A percentile compares a stretch with the other conserved stretches of the same genome.
These are phyloP conservation scores for Loriculus beryllinus DNA, from an alignment of 2,797 vertebrate genomes.

Conservation along the genomic window DNA sequence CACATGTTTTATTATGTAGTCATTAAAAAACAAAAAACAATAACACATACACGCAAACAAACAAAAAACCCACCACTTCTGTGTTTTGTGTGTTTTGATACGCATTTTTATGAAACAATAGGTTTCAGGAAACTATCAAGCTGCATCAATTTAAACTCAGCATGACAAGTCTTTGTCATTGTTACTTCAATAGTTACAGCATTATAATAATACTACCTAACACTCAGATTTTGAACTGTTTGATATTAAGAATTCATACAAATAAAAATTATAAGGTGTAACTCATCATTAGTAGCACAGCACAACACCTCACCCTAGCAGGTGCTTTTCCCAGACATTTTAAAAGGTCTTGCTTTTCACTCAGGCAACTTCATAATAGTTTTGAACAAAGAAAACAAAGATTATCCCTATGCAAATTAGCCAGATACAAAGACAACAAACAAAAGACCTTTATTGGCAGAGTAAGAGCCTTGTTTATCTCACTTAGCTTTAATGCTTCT, in stretches of 20 bases:
- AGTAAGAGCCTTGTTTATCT: neutral
- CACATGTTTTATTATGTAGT: neutral
- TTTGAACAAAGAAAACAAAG: neutral
- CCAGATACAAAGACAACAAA: neutral
- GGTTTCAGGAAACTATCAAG: neutral
- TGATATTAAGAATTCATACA: neutral
- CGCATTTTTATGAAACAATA: rapidly evolving
- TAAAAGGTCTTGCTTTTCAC: neutral
- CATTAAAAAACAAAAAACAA: neutral
- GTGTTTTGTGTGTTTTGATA: neutral
- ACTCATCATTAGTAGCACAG: neutral
- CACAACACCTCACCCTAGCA: neutral
- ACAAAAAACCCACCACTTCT: neutral
- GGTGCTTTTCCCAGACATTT: neutral
- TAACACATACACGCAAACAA: too few species aligned
- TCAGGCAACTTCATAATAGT: neutral
- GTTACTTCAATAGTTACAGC: neutral
- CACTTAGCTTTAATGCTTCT: neutral
- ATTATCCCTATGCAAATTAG: neutral
- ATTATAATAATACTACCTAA: neutral
- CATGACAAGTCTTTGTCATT: neutral
- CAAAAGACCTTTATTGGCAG: neutral
- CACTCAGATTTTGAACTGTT: neutral
- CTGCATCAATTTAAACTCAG: neutral
- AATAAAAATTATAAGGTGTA: neutral